Conservation (phyloP, 2,113 vertebrate species). For the Panurus biarmicus region DNA sequence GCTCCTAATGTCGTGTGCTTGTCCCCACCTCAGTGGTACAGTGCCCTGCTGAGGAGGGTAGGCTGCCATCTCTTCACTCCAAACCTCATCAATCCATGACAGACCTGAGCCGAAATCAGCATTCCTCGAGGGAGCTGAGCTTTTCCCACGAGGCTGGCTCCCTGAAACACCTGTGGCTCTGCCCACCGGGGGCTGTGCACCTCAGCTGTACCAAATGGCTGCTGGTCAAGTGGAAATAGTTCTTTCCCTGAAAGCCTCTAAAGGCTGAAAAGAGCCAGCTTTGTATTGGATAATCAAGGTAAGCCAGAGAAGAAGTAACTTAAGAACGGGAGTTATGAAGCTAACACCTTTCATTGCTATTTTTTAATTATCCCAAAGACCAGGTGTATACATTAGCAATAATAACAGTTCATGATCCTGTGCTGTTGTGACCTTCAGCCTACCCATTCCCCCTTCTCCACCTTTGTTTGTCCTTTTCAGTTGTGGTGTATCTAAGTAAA, state of each 20-base stretch:
- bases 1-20: not conserved
- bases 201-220: not conserved
- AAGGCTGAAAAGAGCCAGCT: not conserved
- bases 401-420: not conserved
- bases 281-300: not conserved
- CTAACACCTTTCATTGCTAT: not conserved
- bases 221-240: not conserved
- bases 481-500: constrained; percentile 16
- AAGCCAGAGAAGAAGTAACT: not conserved
- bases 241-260: not conserved
- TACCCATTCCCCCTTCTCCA: not conserved
- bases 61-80: not conserved
- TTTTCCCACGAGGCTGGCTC: not conserved
- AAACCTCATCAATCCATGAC: fast-evolving
- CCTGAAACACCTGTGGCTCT: not conserved
- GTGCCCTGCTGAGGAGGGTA: not conserved
- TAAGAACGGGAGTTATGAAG: not conserved
- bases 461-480: not conserved
- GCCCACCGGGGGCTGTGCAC: fast-evolving
- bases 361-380: not conserved
- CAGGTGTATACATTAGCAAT: not conserved
- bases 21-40: too few species aligned
- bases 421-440: constrained; percentile 10
- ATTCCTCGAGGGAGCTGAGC: not conserved
- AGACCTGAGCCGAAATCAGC: not conserved